These are phyloP conservation scores for Drosophila vallismaia DNA, from an alignment of 2,888 invertebrate species.

Conservation along the genomic window DNA sequence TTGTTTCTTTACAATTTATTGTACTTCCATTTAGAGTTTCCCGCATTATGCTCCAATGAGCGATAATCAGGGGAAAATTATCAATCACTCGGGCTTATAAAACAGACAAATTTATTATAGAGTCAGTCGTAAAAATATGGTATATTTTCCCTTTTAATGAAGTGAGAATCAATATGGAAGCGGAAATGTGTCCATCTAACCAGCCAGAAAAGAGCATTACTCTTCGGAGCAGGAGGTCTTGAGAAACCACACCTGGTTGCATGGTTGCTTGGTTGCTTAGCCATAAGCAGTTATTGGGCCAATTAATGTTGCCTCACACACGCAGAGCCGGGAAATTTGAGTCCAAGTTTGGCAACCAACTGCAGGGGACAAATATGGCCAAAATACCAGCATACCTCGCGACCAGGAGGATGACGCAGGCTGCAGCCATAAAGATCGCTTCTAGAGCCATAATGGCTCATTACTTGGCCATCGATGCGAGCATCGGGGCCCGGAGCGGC, in stretches of 20 bases:
- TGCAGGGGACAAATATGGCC: constrained; percentile 72
- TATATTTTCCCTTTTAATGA: neutral
- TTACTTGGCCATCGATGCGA: constrained; percentile 66
- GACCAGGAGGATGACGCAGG: constrained; percentile 16
- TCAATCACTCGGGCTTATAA: neutral
- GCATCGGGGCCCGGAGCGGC: constrained; percentile 33
- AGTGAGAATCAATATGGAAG: neutral
- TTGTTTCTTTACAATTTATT: constrained; percentile 53
- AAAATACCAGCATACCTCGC: constrained; percentile 49
- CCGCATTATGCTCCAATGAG: constrained; percentile 31
- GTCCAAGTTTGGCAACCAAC: constrained; percentile 41
- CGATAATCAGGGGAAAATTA: constrained; percentile 53
- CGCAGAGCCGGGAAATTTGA: constrained; percentile 28
- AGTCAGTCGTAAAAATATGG: neutral
- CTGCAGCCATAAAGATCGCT: constrained; percentile 51
- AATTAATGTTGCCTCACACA: constrained; percentile 64
- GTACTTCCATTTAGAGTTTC: constrained; percentile 31
- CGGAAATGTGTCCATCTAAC: neutral
- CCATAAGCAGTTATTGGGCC: constrained; percentile 51
- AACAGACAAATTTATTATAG: constrained; percentile 6
- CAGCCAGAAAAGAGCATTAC: neutral
- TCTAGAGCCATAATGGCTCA: constrained; percentile 65
- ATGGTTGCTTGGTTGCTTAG: neutral
- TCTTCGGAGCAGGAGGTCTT: constrained; percentile 6
- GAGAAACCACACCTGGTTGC: constrained; percentile 13